Evolutionary conservation across 1,140 invertebrate species (phyloP), one percentile per base, ranked within the genome.

Genomic region (Eriosoma lanigerum): DNA sequence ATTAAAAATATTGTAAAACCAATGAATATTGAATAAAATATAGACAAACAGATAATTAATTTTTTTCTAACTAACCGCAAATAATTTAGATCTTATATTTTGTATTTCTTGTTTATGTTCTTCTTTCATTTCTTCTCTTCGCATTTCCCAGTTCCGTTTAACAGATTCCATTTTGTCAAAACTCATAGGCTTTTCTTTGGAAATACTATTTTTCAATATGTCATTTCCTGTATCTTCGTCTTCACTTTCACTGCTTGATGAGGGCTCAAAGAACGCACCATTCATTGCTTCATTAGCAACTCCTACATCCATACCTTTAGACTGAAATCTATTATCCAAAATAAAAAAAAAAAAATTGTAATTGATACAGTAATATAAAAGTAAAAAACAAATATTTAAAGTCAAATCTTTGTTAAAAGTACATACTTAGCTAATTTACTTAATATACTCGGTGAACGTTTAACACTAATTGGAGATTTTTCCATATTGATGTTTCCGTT

Each of bases 91-190:
- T 56, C 94, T 88, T 83, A 96, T 93, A 81, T 90, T 92, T 84
- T 93, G 92, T 82, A 95, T 92, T 86, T 96, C 94, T 84, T 95
- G 93, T 85, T 95, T 95, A n/a, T 92, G 87, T 82, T 94, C 92
- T 83, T 94, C 91, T 10, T 91, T 89, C 46, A 92, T 86, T 82
- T 93, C 91, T 81, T 93, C 92, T 81, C 90, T 88, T 76, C 90
- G 88, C 38, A 89, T 89, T 86, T 93, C 93, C 89, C 93, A 94
- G 83, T 89, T 89, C 50, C 89, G 91, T 82, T 93, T 93, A 12
- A 96, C 92, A 85, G 94, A 93, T 80, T 91, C 91, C 92, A 96
- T 93, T 81, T 93, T 93, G 82, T 90, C 90, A 85, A 95, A 93
- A 58, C 93, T 92, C 56, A 94, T 90, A 3, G 93, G 92, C 81